A percentile compares a stretch with the other conserved stretches of the same genome.
Conservation (phyloP, 2,888 invertebrate genomes). For the Agrochola lychnidis region DNA sequence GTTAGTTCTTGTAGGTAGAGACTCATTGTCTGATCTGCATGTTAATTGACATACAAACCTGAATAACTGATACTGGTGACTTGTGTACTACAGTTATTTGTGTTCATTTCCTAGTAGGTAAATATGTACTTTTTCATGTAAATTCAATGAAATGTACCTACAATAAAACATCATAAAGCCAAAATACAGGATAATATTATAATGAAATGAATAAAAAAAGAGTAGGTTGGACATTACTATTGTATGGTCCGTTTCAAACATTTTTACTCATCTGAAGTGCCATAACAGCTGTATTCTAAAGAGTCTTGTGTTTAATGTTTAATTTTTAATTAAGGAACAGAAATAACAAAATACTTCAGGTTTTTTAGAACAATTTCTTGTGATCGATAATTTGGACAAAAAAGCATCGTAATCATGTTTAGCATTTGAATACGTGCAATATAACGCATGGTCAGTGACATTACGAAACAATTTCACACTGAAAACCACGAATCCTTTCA, state of each 20-base stretch:
- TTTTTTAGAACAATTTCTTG: conserved; percentile 10
- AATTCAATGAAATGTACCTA: not conserved
- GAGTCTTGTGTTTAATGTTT: not conserved
- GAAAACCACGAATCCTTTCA: conserved; percentile 28
- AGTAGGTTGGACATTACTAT: conserved; percentile 10
- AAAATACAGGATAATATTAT: not conserved
- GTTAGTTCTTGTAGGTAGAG: conserved; percentile 32
- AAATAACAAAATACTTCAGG: not conserved
- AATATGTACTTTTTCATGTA: not conserved
- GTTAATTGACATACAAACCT: conserved; percentile 67
- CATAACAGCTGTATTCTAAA: not conserved
- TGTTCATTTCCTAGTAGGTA: conserved; percentile 36
- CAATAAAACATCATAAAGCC: not conserved
- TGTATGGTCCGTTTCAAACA: not conserved
- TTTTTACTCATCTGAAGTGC: not conserved
- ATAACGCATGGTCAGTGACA: conserved; percentile 49
- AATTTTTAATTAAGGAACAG: conserved; percentile 12
- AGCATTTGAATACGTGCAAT: conserved; percentile 53
- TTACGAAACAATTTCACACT: conserved; percentile 27
- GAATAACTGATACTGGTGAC: conserved; percentile 45
- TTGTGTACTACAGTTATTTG: conserved; percentile 58
- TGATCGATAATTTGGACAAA: conserved; percentile 67
- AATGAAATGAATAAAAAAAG: conserved; percentile 3
- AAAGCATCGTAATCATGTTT: conserved; percentile 49
- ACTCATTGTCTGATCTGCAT: conserved; percentile 54